Conservation (phyloP, 2,888 invertebrate genomes). For the Synanthedon myopaeformis region DNA sequence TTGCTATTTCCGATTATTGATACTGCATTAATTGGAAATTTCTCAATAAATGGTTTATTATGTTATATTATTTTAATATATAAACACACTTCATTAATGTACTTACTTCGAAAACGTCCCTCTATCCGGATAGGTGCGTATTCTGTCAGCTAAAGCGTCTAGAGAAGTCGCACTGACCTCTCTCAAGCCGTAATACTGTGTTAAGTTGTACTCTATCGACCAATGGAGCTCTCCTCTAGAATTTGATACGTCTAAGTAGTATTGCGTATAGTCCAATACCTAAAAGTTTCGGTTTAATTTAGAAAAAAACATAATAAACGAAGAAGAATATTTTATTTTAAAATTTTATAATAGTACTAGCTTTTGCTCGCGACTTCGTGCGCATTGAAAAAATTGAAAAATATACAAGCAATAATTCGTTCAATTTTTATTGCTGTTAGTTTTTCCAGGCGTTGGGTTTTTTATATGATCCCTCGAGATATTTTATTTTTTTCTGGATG, state of each 20-base stretch:
- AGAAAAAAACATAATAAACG: constrained; percentile 1
- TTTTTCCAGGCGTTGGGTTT: no score
- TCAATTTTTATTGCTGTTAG: no score
- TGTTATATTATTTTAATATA: no score
- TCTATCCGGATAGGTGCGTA: constrained; percentile 77
- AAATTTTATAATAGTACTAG: no score
- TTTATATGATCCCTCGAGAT: no score
- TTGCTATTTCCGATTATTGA: no score
- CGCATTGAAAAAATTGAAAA: no score
- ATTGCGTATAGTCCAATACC: constrained; percentile 92
- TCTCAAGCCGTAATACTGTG: constrained; percentile 83
- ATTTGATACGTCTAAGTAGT: constrained; percentile 84
- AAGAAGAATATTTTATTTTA: neutral
- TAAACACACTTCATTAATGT: neutral
- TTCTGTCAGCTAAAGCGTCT: constrained; percentile 83
- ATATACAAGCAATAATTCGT: no score
- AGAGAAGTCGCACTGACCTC: constrained; percentile 82
- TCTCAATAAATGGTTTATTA: no score
- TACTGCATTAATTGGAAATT: no score
- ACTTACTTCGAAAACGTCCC: constrained; percentile 80
- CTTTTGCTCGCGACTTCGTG: no score
- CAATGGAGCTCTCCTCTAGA: constrained; percentile 80
- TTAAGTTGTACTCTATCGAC: constrained; percentile 88
- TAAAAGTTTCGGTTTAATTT: constrained; percentile 25
- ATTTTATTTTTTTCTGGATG: no score